These are phyloP conservation scores for Apotomis capreana DNA, from an alignment of 2,888 invertebrate genomes.

Conservation along the genomic window DNA sequence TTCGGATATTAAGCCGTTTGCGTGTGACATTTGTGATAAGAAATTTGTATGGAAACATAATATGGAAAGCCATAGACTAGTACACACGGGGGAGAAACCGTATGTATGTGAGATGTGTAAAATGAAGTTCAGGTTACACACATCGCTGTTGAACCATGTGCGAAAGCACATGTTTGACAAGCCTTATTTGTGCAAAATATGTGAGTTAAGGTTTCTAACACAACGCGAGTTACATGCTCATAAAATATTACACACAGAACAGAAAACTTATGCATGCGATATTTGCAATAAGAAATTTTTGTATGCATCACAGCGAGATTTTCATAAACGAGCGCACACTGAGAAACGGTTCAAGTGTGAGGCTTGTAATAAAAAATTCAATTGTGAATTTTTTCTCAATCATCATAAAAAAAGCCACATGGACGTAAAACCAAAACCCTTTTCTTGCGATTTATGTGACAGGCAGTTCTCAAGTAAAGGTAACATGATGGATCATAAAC, in stretches of 20 bases:
- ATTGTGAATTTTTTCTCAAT: neutral
- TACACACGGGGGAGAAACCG: neutral
- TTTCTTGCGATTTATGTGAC: slow-evolving; percentile 2
- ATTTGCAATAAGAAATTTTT: neutral
- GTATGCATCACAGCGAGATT: neutral
- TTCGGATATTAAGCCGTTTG: neutral
- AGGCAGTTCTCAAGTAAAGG: slow-evolving; percentile 5
- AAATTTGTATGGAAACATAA: neutral
- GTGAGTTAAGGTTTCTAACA: neutral
- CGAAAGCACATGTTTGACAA: neutral
- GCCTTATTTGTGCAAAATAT: neutral
- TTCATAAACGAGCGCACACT: neutral
- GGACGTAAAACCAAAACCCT: neutral
- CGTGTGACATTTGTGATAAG: neutral
- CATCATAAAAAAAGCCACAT: neutral
- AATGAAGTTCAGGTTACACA: neutral
- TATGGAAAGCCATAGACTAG: neutral
- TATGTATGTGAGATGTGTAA: neutral
- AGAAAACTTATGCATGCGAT: neutral
- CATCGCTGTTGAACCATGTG: neutral
- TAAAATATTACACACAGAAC: neutral
- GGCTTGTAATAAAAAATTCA: slow-evolving; percentile 2
- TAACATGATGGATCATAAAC: neutral
- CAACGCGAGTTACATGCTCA: neutral
- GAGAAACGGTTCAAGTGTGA: neutral